These are phyloP conservation scores for Marronus borbonicus DNA, from an alignment of 2,888 invertebrate species.

Conservation along the genomic window DNA sequence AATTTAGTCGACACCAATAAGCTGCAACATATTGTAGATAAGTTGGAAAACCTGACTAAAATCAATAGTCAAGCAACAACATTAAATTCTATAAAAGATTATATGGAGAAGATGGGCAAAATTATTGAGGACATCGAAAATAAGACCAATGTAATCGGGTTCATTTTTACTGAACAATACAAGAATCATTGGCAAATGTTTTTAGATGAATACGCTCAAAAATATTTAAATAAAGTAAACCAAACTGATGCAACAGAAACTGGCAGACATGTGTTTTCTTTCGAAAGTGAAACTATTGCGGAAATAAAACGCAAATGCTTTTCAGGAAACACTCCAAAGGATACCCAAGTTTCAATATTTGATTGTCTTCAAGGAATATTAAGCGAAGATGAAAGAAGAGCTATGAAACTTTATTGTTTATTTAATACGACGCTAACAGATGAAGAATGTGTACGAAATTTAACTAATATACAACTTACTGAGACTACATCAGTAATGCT, in stretches of 20 bases:
- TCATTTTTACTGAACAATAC: slow-evolving; percentile 23
- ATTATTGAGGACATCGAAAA: slow-evolving; percentile 18
- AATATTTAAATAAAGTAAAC: slow-evolving; percentile 3
- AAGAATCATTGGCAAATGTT: slow-evolving; percentile 9
- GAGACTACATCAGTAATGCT: background rate
- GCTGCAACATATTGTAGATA: background rate
- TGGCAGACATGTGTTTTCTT: background rate
- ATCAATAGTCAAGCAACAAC: background rate
- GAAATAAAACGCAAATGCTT: slow-evolving; percentile 9
- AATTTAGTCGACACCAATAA: background rate
- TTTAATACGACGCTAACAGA: background rate
- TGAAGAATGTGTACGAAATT: background rate
- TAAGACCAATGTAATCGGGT: background rate
- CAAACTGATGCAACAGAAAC: background rate
- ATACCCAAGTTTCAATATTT: background rate
- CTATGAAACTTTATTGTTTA: slow-evolving; percentile 3
- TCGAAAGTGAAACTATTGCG: background rate
- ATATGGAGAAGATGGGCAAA: slow-evolving; percentile 8
- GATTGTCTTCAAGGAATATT: slow-evolving; percentile 22
- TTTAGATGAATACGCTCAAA: slow-evolving; percentile 7
- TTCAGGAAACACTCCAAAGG: background rate
- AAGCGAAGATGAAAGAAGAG: background rate
- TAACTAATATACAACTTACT: background rate
- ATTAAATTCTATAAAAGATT: slow-evolving; percentile 15
- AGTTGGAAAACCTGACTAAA: background rate